Evolutionary conservation across 2,113 vertebrate genomes (phyloP).

Genomic region (Pseudorasbora parva): DNA sequence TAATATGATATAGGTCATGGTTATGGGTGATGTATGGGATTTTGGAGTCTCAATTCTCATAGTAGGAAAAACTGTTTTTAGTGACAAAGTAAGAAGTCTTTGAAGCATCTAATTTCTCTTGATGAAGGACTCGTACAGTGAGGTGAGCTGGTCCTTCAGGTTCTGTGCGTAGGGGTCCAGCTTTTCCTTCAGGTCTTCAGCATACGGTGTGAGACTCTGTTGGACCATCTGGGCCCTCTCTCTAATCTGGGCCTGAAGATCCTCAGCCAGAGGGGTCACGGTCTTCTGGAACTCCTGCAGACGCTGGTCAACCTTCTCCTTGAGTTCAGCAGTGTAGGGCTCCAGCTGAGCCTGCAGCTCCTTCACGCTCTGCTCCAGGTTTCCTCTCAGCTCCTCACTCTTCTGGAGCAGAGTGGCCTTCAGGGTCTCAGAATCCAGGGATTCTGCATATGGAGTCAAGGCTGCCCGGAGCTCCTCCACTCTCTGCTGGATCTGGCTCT

Average conservation of each 20-base stretch:
- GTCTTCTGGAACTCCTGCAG: conserved; percentile 68
- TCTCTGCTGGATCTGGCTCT: conserved; percentile 72
- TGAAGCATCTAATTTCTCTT: conserved; percentile 61
- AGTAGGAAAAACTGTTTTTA: conserved; percentile 6
- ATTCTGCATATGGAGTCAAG: conserved; percentile 61
- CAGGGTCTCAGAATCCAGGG: conserved; percentile 62
- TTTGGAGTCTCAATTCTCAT: background rate
- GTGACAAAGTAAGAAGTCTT: background rate
- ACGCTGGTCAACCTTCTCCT: conserved; percentile 63
- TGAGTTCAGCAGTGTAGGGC: conserved; percentile 61
- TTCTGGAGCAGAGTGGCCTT: conserved; percentile 58
- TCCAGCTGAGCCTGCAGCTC: conserved; percentile 65
- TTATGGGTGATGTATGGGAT: conserved; percentile 6
- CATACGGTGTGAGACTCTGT: conserved; percentile 62
- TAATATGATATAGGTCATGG: conserved; percentile 1
- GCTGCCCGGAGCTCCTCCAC: conserved; percentile 77
- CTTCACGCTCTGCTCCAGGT: conserved; percentile 51
- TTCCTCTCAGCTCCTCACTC: conserved; percentile 60
- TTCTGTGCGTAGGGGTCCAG: conserved; percentile 61
- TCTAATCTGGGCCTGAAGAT: conserved; percentile 61
- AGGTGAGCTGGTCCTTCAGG: conserved; percentile 58
- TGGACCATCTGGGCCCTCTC: conserved; percentile 64
- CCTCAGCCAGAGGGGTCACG: conserved; percentile 66
- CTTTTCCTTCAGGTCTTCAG: conserved; percentile 61
- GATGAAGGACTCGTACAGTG: conserved; percentile 62